Percentiles rank a stretch among this genome's conserved stretches.
Evolutionary conservation across 1,140 invertebrate genomes (phyloP).

Genomic region (Charaxes varanes): DNA sequence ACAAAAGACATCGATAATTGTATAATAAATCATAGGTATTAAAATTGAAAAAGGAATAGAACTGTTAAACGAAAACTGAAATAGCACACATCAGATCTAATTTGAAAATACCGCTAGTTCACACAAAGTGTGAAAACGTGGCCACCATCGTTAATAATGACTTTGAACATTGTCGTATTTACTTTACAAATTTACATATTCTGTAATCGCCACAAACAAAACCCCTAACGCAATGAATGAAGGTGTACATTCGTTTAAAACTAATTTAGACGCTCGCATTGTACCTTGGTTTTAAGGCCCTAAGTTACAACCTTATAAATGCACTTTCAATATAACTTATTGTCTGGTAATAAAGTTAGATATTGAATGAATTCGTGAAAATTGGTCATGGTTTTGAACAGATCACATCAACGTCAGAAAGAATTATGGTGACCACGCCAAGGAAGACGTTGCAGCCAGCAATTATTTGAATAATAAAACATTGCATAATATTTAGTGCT

Average conservation of each 20-base stretch:
- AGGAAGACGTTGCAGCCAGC: conserved; percentile 31
- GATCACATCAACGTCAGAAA: conserved; percentile 42
- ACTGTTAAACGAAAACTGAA: conserved; percentile 9
- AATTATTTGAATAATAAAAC: conserved; percentile 43
- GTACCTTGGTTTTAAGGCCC: conserved; percentile 3
- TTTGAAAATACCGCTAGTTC: conserved; percentile 33
- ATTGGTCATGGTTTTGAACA: conserved; percentile 11
- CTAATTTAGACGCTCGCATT: background rate
- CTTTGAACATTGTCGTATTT: conserved; percentile 34
- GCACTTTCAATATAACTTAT: conserved; percentile 3
- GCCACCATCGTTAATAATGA: conserved; percentile 33
- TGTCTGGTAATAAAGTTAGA: background rate
- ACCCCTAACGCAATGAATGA: conserved; percentile 3
- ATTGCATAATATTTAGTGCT: conserved; percentile 35
- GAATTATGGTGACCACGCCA: conserved; percentile 37
- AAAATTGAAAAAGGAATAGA: conserved; percentile 12
- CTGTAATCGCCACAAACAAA: background rate
- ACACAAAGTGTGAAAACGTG: conserved; percentile 34
- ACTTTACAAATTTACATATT: conserved; percentile 15
- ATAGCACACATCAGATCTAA: conserved; percentile 26
- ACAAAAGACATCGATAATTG: no score
- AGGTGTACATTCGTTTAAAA: background rate
- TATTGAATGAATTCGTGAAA: background rate
- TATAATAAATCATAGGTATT: background rate
- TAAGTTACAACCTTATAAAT: conserved; percentile 1